Evolutionary conservation across 2,113 vertebrate species (phyloP).

Genomic region (Dipodomys merriami): DNA sequence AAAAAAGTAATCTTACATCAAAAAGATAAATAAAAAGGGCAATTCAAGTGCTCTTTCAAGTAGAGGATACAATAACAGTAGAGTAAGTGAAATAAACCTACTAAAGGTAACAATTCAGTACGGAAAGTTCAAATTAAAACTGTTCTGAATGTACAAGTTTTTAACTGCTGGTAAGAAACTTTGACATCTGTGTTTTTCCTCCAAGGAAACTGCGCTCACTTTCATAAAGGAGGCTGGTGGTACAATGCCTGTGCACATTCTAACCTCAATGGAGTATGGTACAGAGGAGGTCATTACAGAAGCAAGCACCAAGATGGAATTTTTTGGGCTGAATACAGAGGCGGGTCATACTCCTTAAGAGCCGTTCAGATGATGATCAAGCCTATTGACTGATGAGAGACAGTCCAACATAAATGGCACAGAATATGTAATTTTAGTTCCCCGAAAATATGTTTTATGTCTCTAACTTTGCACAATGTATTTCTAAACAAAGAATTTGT

Average conservation of each 20-base stretch:
- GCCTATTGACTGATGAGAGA: constrained; percentile 92
- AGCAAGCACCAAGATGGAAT: constrained; percentile 99
- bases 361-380: constrained; percentile 96
- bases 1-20: background rate
- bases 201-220: constrained; percentile 97
- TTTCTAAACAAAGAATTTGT: constrained; percentile 73
- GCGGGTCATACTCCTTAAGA: constrained; percentile 97
- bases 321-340: constrained; percentile 98
- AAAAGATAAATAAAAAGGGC: constrained; percentile 13
- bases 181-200: constrained; percentile 41
- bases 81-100: background rate
- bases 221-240: constrained; percentile 99
- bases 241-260: constrained; percentile 98
- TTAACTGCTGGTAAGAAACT: background rate
- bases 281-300: constrained; percentile 96
- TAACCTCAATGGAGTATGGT: constrained; percentile 98
- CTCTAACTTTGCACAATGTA: constrained; percentile 81
- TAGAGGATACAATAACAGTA: background rate
- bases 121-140: background rate
- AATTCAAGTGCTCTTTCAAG: background rate
- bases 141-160: background rate
- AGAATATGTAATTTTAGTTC: constrained; percentile 64
- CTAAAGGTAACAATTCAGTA: background rate
- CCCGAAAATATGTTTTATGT: constrained; percentile 71
- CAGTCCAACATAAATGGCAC: constrained; percentile 2